Evolutionary conservation across 2,888 invertebrate genomes (phyloP), one percentile per base, ranked within the genome.

Genomic region (Erebia palarica): DNA sequence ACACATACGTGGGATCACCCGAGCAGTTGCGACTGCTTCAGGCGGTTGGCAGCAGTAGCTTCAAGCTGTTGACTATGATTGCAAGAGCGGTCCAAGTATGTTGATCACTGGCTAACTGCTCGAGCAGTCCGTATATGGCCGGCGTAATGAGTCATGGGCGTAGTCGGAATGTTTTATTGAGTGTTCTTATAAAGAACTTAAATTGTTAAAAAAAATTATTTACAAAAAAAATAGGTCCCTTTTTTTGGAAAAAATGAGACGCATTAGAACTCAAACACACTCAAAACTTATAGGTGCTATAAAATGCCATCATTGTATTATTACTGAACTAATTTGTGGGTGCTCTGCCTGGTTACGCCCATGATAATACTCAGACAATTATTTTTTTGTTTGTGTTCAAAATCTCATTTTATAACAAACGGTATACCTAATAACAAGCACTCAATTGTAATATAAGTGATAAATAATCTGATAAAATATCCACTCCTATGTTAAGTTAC

Each of bases 361-460:
- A 58, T 67, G 49, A 60, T 64, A 51, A 71, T 65, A 36, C 18
- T 61, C n/a, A 14, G 36, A 59, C 16, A 36, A 47, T 51, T 68
- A 49, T 61, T 21, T 51, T n/a, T 21, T 66, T n/a, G 21, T 7
- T 47, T 44, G 44, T 57, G 47, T 65, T 66, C 58, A 49, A 59
- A 72, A 64, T 73, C 66, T 76, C 70, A 61, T 72, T 69, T 61
- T 75, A 67, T 69, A 74, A 68, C 70, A 78, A 82, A 86, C 82
- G 67, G 59, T 67, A 27, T 59, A 82, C 78, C 79, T 78, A 83
- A 85, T 84, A 82, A 75, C 75, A 76, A 80, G 83, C 86, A 86
- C 84, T 79, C 76, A 73, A 70, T 76, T 75, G 80, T 83, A 81
- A 71, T 68, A 75, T 69, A 72, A 77, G 75, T 75, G 69, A 18